Percentiles rank a stretch among this genome's conserved stretches.
Evolutionary conservation across 2,113 vertebrate genomes (phyloP).

Genomic region (Corydoras maculifer): DNA sequence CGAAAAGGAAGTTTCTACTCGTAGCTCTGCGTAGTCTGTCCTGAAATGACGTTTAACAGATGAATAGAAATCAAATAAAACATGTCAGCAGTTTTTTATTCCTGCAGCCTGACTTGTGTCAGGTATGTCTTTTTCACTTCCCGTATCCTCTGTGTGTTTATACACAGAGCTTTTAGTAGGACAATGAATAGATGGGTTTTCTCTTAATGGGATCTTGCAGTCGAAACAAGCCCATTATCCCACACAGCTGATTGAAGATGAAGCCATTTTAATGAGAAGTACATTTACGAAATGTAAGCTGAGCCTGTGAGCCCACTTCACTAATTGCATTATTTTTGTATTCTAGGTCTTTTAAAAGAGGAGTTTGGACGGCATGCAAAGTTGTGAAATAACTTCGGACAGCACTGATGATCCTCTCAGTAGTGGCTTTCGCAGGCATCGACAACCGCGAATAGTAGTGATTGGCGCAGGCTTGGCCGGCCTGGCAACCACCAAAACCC

Average conservation of each 20-base stretch:
- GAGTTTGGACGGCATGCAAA: slow-evolving; percentile 99
- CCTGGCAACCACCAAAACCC: slow-evolving; percentile 83
- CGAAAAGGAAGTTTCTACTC: no score
- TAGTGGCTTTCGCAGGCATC: slow-evolving; percentile 82
- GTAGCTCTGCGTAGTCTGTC: no score
- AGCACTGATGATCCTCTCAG: slow-evolving; percentile 99
- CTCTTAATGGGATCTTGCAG: neutral
- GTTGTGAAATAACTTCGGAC: slow-evolving; percentile 99
- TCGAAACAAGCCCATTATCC: neutral
- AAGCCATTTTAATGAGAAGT: neutral
- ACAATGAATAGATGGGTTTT: neutral
- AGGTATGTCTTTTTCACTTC: slow-evolving; percentile 9
- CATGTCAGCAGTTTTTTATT: no score
- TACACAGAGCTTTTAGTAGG: neutral
- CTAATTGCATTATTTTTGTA: slow-evolving; percentile 18
- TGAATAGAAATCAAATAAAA: no score
- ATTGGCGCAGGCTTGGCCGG: slow-evolving; percentile 94
- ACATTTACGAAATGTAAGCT: neutral
- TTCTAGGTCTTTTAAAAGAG: slow-evolving; percentile 82
- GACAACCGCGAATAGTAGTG: slow-evolving; percentile 95
- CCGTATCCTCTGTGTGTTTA: slow-evolving; percentile 11
- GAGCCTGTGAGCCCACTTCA: neutral
- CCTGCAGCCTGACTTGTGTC: slow-evolving; percentile 13
- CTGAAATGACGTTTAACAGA: no score
- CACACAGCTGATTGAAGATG: neutral